Percentiles rank a stretch among this genome's conserved stretches.
Conservation (phyloP, 2,113 vertebrate genomes). For the Progne subis region DNA sequence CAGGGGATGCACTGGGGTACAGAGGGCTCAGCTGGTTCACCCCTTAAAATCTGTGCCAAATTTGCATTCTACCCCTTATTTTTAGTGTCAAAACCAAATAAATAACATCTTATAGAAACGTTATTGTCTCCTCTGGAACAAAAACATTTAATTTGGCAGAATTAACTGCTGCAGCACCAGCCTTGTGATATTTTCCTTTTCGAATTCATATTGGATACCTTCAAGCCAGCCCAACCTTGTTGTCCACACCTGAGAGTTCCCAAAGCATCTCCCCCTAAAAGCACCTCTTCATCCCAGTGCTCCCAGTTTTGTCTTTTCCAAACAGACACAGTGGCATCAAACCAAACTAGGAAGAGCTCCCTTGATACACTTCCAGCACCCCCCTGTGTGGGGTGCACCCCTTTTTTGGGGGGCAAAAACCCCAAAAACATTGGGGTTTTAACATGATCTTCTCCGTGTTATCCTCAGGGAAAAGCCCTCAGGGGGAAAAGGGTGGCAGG, state of each 20-base stretch:
- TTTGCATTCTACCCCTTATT: background rate
- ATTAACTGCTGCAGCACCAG: background rate
- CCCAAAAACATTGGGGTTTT: background rate
- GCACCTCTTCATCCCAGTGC: background rate
- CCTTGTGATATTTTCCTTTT: background rate
- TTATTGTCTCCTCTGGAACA: background rate
- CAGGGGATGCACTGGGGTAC: background rate
- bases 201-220: background rate
- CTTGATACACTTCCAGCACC: background rate
- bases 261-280: background rate
- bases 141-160: background rate
- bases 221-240: background rate
- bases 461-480: background rate
- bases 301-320: background rate
- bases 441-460: background rate
- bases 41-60: background rate
- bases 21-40: background rate
- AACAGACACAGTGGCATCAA: background rate
- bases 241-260: background rate
- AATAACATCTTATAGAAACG: rapidly evolving
- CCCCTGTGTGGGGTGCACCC: background rate
- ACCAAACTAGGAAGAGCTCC: background rate
- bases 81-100: background rate
- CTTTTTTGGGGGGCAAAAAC: too few relatives aligned
- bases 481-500: background rate